Base-by-base conservation (phyloP, 1,140 invertebrate genomes). In the Drosophila punjabiensis region DNA sequence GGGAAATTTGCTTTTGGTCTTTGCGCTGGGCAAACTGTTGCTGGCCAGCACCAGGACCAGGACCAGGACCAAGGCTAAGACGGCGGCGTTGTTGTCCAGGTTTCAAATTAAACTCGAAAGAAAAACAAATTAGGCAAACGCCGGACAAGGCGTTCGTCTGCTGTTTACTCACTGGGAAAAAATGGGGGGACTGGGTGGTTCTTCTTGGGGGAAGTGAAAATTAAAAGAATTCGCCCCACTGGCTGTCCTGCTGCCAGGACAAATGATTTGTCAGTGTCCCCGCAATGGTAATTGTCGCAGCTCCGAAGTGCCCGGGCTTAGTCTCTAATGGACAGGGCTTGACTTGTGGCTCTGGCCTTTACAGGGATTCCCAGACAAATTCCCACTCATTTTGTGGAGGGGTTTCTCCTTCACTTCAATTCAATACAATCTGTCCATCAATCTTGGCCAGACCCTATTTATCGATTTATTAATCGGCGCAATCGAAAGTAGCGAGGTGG, bases 31-130 rank as follows among this genome's bases (percentile, higher is more conserved):
- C 84, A 87, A 87, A 87, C 83, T 87, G 83, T 87, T 87, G 83
- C 83, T 82, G 79, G 60, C 67, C 55, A 43, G 47, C 11, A 60
- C 18, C 63, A 41, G 62, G 45, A 52, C n/a, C 37, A 39, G 39
- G 16, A 43, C n/a, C 18, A 28, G 14, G 24, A 65, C 62, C 58
- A 56, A 55, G 67, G 60, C 66, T 37, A 45, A 79, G 62, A 37
- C 53, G 53, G 1, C 1, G 33, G 11, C 30, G 47, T 14, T 58
- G 67, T 48, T 64, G 70, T 58, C 66, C 86, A 85, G 86, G 75
- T 85, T 89, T 89, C 85, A 89, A 89, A 89, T 89, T 81, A 89
- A 89, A 89, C 86, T 89, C 70, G 81, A 79, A 89, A 89, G 81
- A 85, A 89, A 89, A 89, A 89, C 85, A 89, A 89, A 89, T 89